Base-by-base conservation (phyloP, 2,113 vertebrate genomes). In the Abramis brama region DNA sequence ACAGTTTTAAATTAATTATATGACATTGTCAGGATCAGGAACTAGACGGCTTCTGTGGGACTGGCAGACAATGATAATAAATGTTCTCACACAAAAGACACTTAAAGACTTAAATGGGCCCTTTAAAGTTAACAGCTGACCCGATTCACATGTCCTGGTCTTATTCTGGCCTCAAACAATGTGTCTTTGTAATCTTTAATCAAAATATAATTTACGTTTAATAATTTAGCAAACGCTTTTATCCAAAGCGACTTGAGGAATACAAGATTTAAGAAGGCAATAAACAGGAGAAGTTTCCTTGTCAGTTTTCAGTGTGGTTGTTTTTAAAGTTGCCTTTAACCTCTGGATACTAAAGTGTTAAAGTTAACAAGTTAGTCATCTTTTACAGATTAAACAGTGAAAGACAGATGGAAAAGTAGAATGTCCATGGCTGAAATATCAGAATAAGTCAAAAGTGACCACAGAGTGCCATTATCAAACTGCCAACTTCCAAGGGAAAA, bases 21-120 rank as follows among this genome's bases (percentile, higher is more conserved):
- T 2, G 2, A 47, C 39, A 27, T 21, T 80, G 78, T 59, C 57
- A 64, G 57, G 52, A 12, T 39, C 10, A n/a, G 21, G 33, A 79
- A 33, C 19, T 39, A 79, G 33, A 25, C 55, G 17, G 57, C 59
- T 45, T 80, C 59, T 80, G 60, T 43, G n/a, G 8, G 36, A 64
- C 13, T n/a, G 76, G 30, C 52, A 78, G 50, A 57, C 17, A 79
- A 21, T 39, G 5, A 59, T 5, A 59, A 59, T 59, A 12, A 59
- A 78, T 47, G 23, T 74, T 47, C 71, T 74, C 39, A 74, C 11
- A n/a, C 43, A 75, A 74, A 75, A 75, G 71, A 75, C n/a, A 75
- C 39, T 75, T 12, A 64, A 64, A 64, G n/a, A 64, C n/a, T 8
- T 71, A 71, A 36, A 71, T 43, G 43, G 43, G 21, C 71, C 17